Base-by-base conservation (phyloP, 2,888 invertebrate species). In the Caenorhabditis imperialis region DNA sequence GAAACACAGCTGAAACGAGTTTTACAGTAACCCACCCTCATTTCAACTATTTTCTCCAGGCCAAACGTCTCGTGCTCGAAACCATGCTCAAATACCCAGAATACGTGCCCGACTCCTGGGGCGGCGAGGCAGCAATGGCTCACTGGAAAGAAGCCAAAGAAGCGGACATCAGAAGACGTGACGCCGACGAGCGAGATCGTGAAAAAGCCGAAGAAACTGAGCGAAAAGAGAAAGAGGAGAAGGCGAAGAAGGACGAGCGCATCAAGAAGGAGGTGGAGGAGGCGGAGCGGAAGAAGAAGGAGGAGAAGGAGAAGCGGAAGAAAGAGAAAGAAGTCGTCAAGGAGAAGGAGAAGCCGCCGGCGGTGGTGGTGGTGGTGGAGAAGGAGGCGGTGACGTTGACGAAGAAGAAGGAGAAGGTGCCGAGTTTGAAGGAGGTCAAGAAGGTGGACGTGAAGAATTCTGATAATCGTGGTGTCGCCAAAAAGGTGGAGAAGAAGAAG, bases 41-140 rank as follows among this genome's bases (percentile, higher is more conserved):
- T n/a, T n/a, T n/a, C n/a, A n/a, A n/a, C n/a, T n/a, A n/a, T n/a
- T n/a, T n/a, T 38, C 23, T 51, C 20, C 42, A 55, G 44, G 63
- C 63, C 0, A 72, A 72, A 45, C 71, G 62, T 23, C 22, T 54
- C 2, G 27, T 62, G 1, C 50, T 71, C 2, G 62, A 71, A 33
- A 22, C 57, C 6, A 55, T 71, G 50, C 57, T 71, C 3, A 55
- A 57, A 22, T 62, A 20, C n/a, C 71, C 71, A 2, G 62, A 71
- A 51, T 62, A 22, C 40, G 22, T 71, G 40, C 71, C 71, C 12
- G 62, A 71, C 16, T 55, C 60, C 2, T 71, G 71, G 71, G 71
- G 62, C 30, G 50, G 57, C 1, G 71, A 71, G 25, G 35, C 57
- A 23, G 71, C 71, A 16, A 54, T 61, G 8, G 18, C 35, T 2